Base-by-base conservation (phyloP, 2,113 vertebrate genomes). In the Ibidorhyncha struthersii region DNA sequence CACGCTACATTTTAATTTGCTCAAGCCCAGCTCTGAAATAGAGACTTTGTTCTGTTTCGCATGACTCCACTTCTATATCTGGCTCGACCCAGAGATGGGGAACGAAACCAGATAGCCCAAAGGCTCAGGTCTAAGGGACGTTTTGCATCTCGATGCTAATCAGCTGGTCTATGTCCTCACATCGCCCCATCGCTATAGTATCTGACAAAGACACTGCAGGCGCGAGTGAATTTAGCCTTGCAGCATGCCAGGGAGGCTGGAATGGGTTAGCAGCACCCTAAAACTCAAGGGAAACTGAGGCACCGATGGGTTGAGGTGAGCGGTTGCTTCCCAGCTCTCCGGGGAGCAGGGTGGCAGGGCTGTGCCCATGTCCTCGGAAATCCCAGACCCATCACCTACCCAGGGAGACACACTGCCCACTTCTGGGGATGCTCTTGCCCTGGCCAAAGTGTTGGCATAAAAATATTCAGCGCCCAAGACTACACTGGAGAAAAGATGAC, bases 1-100 rank as follows among this genome's bases (percentile, higher is more conserved):
- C 36, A 36, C 0, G 5, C 74, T 96, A 73, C 94, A 82, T 94
- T 96, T 96, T 96, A 95, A 97, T 96, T 59, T 79, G 81, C 80
- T 83, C 77, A 17, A 53, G 21, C 55, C 56, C 50, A 34, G 90
- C 91, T 93, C 61, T 90, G 92, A 96, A 96, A 93, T 32, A 67
- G 34, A 83, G 90, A 56, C 67, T 91, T 14, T 21, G 71, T 82
- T 93, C 67, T 79, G 78, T 79, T 96, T 89, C 18, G 16, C 53
- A 14, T 78, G 83, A 76, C 66, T 96, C 80, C 73, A 43, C 4
- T 85, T 95, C 96, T 92, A 45, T 86, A 94, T 69, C 61, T 40
- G 84, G 70, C 89, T 97, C 4, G 0, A 70, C 43, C 40, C 73
- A 85, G 79, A 74, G 77, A 29, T 67, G 71, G 76, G 70, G 82